phyloP scores from a whole-genome alignment of 2,797 vertebrate genomes.

The Ataeniobius toweri region DNA sequence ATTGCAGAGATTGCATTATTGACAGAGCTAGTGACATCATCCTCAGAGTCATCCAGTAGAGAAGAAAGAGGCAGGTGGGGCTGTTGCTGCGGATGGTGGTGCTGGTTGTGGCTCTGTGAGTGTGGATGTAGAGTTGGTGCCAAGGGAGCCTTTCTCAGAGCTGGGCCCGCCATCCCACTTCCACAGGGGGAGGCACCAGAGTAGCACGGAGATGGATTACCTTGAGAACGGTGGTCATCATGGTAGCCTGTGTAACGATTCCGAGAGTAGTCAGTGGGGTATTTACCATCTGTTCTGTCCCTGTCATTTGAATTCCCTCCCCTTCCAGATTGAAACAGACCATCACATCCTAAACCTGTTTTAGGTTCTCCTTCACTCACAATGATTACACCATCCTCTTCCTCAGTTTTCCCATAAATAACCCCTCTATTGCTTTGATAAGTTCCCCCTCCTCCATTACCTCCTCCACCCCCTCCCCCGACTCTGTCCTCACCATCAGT shows the following conservation, averaged over 20 bases:
- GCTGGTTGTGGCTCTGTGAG: constrained; percentile 84
- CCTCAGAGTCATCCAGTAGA: constrained; percentile 86
- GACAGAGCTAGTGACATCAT: constrained; percentile 86
- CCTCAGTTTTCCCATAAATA: constrained; percentile 82
- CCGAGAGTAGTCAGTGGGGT: constrained; percentile 84
- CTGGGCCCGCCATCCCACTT: constrained; percentile 83
- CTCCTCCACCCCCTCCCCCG: constrained; percentile 78
- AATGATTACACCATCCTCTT: constrained; percentile 82
- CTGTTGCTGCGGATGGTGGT: constrained; percentile 81
- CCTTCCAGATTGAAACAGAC: constrained; percentile 81
- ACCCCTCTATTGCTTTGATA: constrained; percentile 80
- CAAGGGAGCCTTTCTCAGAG: constrained; percentile 86
- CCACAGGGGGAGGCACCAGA: constrained; percentile 84
- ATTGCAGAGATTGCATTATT: constrained; percentile 86
- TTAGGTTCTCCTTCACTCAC: constrained; percentile 81
- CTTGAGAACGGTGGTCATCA: constrained; percentile 86
- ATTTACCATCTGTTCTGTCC: constrained; percentile 82
- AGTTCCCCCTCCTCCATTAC: constrained; percentile 80
- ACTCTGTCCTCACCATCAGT: constrained; percentile 82
- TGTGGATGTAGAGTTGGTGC: constrained; percentile 86
- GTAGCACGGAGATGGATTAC: constrained; percentile 84
- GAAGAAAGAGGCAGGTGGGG: constrained; percentile 86
- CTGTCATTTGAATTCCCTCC: constrained; percentile 81
- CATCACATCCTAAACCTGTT: constrained; percentile 80
- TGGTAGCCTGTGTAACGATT: constrained; percentile 88